These are phyloP conservation scores for Andricus quercusramuli DNA, from an alignment of 2,888 invertebrate species.

Conservation along the genomic window DNA sequence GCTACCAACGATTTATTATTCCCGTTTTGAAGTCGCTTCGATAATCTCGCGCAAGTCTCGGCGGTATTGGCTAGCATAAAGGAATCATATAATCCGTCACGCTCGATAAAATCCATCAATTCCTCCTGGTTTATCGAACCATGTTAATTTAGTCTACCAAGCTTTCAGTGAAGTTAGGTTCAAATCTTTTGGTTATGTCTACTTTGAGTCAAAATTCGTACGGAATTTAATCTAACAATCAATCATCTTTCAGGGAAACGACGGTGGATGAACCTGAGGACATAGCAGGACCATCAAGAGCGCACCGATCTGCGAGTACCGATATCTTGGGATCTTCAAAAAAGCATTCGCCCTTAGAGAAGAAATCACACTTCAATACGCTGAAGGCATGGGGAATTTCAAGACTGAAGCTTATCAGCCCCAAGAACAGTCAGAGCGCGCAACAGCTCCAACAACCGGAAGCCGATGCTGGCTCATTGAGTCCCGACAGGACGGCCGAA, in stretches of 20 bases:
- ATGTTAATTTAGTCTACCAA: slow-evolving; percentile 55
- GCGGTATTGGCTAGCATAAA: slow-evolving; percentile 46
- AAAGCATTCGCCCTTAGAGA: slow-evolving; percentile 84
- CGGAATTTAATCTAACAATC: not conserved
- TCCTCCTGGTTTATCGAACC: slow-evolving; percentile 56
- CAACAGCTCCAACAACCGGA: slow-evolving; percentile 53
- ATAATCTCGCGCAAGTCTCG: slow-evolving; percentile 40
- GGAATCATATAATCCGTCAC: slow-evolving; percentile 49
- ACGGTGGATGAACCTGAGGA: slow-evolving; percentile 69
- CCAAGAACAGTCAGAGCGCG: slow-evolving; percentile 66
- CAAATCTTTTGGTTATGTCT: not conserved
- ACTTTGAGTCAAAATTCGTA: not conserved
- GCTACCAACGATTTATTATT: slow-evolving; percentile 73
- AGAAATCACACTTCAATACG: slow-evolving; percentile 88
- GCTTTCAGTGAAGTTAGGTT: not conserved
- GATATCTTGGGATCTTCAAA: slow-evolving; percentile 84
- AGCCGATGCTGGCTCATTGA: slow-evolving; percentile 49
- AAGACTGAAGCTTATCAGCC: slow-evolving; percentile 86
- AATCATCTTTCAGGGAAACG: slow-evolving; percentile 64
- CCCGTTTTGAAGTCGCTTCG: slow-evolving; percentile 46
- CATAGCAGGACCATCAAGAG: slow-evolving; percentile 62
- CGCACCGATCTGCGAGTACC: slow-evolving; percentile 81
- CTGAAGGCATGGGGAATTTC: slow-evolving; percentile 92
- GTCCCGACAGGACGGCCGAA: slow-evolving; percentile 55
- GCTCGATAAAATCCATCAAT: slow-evolving; percentile 57